Conservation (phyloP, 2,113 vertebrate species). For the Struthidea cinerea region DNA sequence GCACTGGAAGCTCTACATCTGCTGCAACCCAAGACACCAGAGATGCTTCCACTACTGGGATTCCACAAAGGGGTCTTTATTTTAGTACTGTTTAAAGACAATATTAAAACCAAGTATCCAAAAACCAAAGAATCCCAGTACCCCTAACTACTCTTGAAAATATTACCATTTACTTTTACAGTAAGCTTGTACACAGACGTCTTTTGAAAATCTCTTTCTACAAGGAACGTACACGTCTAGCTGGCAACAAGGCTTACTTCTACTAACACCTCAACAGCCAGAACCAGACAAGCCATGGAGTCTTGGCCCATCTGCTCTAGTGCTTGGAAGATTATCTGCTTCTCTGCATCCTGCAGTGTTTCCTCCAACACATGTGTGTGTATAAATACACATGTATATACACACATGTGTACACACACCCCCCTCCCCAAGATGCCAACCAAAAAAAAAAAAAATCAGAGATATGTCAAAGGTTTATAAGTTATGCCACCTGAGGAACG, state of each 20-base stretch:
- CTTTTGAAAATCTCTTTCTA: neutral
- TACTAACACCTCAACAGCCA: neutral
- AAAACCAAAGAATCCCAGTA: neutral
- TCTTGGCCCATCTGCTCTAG: neutral
- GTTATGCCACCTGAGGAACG: neutral
- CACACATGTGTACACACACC: neutral
- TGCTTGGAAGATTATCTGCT: neutral
- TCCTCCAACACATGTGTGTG: neutral
- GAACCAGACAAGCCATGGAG: neutral
- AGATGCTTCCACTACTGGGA: neutral
- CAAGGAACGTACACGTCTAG: neutral
- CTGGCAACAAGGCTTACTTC: neutral
- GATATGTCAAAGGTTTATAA: neutral
- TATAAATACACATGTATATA: too few relatives aligned
- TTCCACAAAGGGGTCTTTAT: neutral
- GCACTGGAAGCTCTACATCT: neutral
- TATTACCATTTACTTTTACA: neutral
- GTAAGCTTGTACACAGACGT: neutral
- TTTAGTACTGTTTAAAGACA: neutral
- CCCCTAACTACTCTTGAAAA: neutral
- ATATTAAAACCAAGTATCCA: neutral
- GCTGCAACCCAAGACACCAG: neutral
- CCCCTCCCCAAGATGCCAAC: neutral
- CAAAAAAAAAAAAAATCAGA: neutral
- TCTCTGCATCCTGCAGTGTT: neutral